Percentiles rank a stretch among this genome's conserved stretches.
phyloP scores from a whole-genome alignment of 2,797 vertebrate species.

The Melanotaenia trifasciata region DNA sequence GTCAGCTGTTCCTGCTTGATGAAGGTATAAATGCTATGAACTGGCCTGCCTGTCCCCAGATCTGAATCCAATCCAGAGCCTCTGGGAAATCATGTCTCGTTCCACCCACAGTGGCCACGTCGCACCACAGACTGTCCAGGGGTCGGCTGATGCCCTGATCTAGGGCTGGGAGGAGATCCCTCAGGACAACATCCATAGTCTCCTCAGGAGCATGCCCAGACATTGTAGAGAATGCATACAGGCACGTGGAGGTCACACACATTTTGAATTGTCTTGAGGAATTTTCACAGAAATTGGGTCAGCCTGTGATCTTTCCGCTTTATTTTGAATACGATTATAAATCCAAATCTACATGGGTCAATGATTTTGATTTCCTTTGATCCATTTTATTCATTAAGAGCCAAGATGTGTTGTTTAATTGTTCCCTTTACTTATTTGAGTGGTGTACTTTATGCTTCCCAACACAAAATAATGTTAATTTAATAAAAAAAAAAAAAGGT shows the following conservation, averaged over 20 bases:
- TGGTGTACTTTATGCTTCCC: neutral
- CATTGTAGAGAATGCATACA: neutral
- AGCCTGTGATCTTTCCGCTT: no score
- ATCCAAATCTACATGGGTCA: no score
- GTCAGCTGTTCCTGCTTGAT: no score
- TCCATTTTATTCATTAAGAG: no score
- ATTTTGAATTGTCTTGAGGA: neutral
- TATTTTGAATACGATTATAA: no score
- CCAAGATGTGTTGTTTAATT: no score
- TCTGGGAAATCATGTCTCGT: neutral
- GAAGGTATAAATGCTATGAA: neutral
- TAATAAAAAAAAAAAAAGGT: no score
- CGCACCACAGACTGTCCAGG: neutral
- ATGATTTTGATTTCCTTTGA: no score
- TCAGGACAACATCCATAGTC: neutral
- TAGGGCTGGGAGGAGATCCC: neutral
- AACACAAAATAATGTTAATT: no score
- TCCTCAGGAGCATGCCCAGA: neutral
- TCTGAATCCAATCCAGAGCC: neutral
- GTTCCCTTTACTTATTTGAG: no score
- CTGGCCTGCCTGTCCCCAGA: neutral
- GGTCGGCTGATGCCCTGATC: neutral
- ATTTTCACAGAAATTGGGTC: neutral
- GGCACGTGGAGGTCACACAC: neutral
- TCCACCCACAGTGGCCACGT: neutral